Evolutionary conservation across 1,140 invertebrate genomes (phyloP), one percentile per base, ranked within the genome.

Genomic region (Nasonia longicornis): DNA sequence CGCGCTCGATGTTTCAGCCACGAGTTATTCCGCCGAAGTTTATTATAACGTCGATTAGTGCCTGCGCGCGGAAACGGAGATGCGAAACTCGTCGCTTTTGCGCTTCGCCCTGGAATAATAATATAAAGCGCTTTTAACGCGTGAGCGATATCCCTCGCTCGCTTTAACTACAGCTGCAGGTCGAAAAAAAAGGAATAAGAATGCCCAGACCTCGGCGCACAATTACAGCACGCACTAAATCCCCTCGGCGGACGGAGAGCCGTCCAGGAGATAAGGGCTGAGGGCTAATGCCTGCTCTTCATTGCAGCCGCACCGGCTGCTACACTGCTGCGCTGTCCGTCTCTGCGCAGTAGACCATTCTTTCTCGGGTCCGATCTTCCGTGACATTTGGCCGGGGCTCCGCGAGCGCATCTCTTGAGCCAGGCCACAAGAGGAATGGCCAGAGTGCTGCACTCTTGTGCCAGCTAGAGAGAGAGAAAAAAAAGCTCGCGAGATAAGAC

Each of bases 221-320:
- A 79, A 79, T 79, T 79, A 74, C 35, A 31, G 22, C 38, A 80
- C 35, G 42, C 63, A 80, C 58, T 80, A 74, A 80, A 74, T 80
- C 22, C 42, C 38, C 16, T 26, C 22, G n/a, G 22, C 45, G 26
- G 22, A 73, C 72, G 69, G 8, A 64, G 48, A 70, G 67, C 67
- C 26, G 79, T 52, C 72, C 12, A 10, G 1, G 20, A 80, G 79
- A 80, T 80, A 74, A 80, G 71, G 16, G 1, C 70, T 20, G 14
- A 48, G n/a, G 69, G 11, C 48, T 79, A 79, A 79, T 74, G 71
- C 79, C 79, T 26, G 48, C 78, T 58, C 58, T 74, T 80, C 71
- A 80, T 80, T 80, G 67, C 69, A 29, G 48, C n/a, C 45, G 22
- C 31, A 45, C 16, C 12, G 29, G 14, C 29, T 72, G 14, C 35